Evolutionary conservation across 2,113 vertebrate genomes (phyloP).

Genomic region (Dermatemys mawii): DNA sequence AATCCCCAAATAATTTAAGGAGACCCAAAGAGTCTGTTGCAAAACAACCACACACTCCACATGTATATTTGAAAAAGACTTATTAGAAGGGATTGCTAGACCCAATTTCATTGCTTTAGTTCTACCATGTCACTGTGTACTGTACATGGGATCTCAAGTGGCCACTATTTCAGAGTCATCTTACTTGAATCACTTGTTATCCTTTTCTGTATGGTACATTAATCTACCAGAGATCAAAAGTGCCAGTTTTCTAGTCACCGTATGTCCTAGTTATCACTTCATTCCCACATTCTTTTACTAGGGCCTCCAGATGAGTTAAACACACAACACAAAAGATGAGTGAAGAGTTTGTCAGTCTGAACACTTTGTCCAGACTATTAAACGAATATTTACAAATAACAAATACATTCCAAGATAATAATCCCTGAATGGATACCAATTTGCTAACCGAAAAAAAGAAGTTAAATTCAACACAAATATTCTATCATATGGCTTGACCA

Average conservation of each 20-base stretch:
- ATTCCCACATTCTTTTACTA: fast-evolving
- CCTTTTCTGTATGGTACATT: fast-evolving
- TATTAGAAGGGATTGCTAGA: background rate
- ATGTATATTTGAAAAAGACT: background rate
- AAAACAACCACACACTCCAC: background rate
- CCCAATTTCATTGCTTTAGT: fast-evolving
- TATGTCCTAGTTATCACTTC: fast-evolving
- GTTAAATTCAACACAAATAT: background rate
- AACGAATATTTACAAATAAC: background rate
- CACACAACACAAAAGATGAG: slow-evolving; percentile 20
- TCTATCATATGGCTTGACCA: fast-evolving
- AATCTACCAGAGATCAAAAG: fast-evolving
- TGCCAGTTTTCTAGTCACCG: fast-evolving
- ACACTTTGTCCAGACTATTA: slow-evolving; percentile 27
- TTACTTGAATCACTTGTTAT: fast-evolving
- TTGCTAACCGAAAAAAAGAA: background rate
- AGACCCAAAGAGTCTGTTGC: fast-evolving
- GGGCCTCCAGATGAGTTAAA: background rate
- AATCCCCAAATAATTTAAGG: fast-evolving
- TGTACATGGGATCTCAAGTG: fast-evolving
- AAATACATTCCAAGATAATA: background rate
- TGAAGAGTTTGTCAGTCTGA: slow-evolving; percentile 20
- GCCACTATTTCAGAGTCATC: background rate
- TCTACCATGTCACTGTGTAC: fast-evolving
- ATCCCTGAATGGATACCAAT: background rate